phyloP scores from a whole-genome alignment of 2,888 invertebrate genomes.

The Anthophora plumipes region DNA sequence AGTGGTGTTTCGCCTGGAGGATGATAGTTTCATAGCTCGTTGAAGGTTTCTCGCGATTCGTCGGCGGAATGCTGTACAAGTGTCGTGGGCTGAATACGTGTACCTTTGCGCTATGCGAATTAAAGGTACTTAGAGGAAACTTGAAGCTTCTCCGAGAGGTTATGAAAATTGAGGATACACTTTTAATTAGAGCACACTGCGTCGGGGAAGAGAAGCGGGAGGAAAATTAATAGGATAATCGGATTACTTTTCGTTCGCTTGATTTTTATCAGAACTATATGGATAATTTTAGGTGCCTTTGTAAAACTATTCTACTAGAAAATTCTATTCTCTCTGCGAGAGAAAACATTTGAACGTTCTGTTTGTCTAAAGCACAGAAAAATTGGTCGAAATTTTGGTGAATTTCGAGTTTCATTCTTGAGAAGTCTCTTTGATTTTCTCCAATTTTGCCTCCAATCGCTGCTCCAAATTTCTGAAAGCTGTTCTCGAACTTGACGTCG shows the following conservation, averaged over 20 bases:
- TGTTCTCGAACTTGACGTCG: too few relatives aligned
- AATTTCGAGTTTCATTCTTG: too few relatives aligned
- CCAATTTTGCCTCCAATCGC: too few relatives aligned
- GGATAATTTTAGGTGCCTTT: slow-evolving; percentile 10
- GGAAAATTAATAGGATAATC: slow-evolving; percentile 15
- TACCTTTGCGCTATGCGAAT: not conserved
- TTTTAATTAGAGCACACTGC: slow-evolving; percentile 39
- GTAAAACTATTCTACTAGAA: not conserved
- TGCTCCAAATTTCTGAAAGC: too few relatives aligned
- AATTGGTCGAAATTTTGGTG: too few relatives aligned
- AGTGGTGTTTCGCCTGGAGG: not conserved
- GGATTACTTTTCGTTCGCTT: slow-evolving; percentile 21
- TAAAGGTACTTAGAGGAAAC: slow-evolving; percentile 28
- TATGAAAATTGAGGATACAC: slow-evolving; percentile 42
- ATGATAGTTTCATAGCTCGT: slow-evolving; percentile 43
- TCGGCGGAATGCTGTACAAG: not conserved
- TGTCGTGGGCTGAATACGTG: not conserved
- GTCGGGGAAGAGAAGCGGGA: not conserved
- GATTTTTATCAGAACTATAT: slow-evolving; percentile 5
- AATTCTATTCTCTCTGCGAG: not conserved
- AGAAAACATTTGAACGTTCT: not conserved
- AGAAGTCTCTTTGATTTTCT: too few relatives aligned
- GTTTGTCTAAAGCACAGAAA: too few relatives aligned
- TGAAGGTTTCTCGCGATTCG: slow-evolving; percentile 27
- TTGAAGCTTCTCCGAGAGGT: not conserved